Base-by-base conservation (phyloP, 2,113 vertebrate species). In the Dasyurus viverrinus region DNA sequence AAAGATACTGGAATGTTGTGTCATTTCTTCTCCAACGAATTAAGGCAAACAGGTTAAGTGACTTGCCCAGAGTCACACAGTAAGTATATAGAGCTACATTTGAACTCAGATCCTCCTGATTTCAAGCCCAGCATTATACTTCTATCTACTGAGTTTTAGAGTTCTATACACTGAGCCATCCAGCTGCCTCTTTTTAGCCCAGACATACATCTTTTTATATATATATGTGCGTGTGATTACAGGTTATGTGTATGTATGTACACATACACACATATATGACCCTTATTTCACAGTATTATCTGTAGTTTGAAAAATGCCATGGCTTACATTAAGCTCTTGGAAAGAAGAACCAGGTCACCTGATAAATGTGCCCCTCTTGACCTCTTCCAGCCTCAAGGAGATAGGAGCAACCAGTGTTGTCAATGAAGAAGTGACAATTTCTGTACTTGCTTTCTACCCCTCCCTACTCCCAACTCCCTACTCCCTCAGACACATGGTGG, bases 401-500 rank as follows among this genome's bases (percentile, higher is more conserved):
- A 11, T 19, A 84, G 68, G 68, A 84, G n/a, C n/a, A 42, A 8
- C 23, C n/a, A 84, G 16, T 84, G 68, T 84, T 84, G n/a, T 84
- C 68, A 84, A 5, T 84, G 36, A 42, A 84, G 68, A 84, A 84
- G n/a, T 94, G 36, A 96, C 10, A 10, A 19, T 19, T 95, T 96
- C 52, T 92, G 23, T 93, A 47, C 93, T 95, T 93, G 95, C 53
- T 96, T 42, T 68, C 60, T 30, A 68, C 27, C 27, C 50, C 50
- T 14, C 47, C 57, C 91, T 23, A 27, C 50, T 9, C 50, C 50
- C 6, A 52, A 52, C 53, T 10, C 68, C n/a, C 68, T 84, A 84
- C 6, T n/a, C 19, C 89, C 54, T 93, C 94, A 98, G 98, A 97
- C 97, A 54, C 97, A 92, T 1, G 97, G 98, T 0, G 98, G 98